Evolutionary conservation across 2,888 invertebrate genomes (phyloP).

Genomic region (Chymomyza procnemis): DNA sequence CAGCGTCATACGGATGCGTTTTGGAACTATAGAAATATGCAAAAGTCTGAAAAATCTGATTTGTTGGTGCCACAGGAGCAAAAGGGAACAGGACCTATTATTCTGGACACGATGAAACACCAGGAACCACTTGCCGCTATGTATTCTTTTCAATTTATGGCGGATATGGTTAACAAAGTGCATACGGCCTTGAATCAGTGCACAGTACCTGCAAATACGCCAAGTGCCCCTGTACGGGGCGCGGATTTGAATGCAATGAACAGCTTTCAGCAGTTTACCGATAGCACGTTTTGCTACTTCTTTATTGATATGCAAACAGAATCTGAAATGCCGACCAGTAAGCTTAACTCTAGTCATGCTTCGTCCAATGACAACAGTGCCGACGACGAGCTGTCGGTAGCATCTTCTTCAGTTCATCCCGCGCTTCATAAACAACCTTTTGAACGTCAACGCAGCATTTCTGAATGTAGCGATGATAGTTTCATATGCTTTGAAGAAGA

Average conservation of each 20-base stretch:
- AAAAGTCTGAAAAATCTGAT: slow-evolving; percentile 33
- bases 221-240: slow-evolving; percentile 31
- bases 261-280: slow-evolving; percentile 4
- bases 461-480: slow-evolving; percentile 60
- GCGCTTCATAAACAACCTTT: not conserved
- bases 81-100: slow-evolving; percentile 18
- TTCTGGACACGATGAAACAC: slow-evolving; percentile 43
- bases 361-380: slow-evolving; percentile 26
- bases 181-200: slow-evolving; percentile 50
- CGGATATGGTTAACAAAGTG: slow-evolving; percentile 44
- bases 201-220: slow-evolving; percentile 39
- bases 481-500: slow-evolving; percentile 60
- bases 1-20: slow-evolving; percentile 18
- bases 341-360: slow-evolving; percentile 28
- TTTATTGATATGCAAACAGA: slow-evolving; percentile 52
- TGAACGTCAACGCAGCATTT: slow-evolving; percentile 54
- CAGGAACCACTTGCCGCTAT: slow-evolving; percentile 47
- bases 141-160: slow-evolving; percentile 50
- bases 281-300: slow-evolving; percentile 52
- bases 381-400: not conserved
- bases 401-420: not conserved
- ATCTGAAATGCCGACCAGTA: slow-evolving; percentile 3
- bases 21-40: slow-evolving; percentile 23
- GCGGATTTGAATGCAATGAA: slow-evolving; percentile 29
- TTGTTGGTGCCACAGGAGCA: slow-evolving; percentile 26